Evolutionary conservation across 2,888 invertebrate genomes (phyloP), one percentile per base, ranked within the genome.

Genomic region (Drosophila ustulata): DNA sequence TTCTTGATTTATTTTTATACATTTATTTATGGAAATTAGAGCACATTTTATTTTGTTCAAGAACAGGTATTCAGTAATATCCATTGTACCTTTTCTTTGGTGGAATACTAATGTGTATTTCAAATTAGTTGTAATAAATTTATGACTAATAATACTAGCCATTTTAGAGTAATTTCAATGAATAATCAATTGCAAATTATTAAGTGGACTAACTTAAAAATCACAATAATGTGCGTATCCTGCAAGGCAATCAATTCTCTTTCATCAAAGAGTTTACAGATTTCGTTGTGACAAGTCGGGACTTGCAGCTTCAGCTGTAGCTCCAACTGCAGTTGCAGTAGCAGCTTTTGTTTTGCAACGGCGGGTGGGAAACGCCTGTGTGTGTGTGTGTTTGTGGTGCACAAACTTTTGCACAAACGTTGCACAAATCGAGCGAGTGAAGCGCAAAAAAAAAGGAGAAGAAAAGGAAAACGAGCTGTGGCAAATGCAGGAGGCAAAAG

Each of bases 341-440:
- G 49, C 30, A 45, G 61, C 55, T 63, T 63, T 70, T 74, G 62
- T 70, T 53, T 62, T 65, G 59, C 41, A 41, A 26, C 13, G 1
- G 8, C 7, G 11, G 47, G 13, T 28, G 30, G 28, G 8, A 8
- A 47, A 18, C 18, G 18, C 18, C 18, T 18, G 2, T 13, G 11
- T 9, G 9, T 43, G 23, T 23, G 51, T 37, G 30, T 67, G 63
- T 69, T 77, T 69, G 68, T 43, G 77, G 62, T 77, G 74, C 51
- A 56, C 18, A 76, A 77, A 77, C 66, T 77, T 77, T 73, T 68
- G 49, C 76, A 68, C 75, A 72, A 75, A 65, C 76, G 67, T 66
- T 73, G 63, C 66, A 69, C 69, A 73, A 76, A 77, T 70, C 77
- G 68, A 71, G 75, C 66, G 73, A 75, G 75, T 58, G 67, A 53